Conservation (phyloP, 2,797 vertebrate genomes). For the Hippopotamyrus pictus region DNA sequence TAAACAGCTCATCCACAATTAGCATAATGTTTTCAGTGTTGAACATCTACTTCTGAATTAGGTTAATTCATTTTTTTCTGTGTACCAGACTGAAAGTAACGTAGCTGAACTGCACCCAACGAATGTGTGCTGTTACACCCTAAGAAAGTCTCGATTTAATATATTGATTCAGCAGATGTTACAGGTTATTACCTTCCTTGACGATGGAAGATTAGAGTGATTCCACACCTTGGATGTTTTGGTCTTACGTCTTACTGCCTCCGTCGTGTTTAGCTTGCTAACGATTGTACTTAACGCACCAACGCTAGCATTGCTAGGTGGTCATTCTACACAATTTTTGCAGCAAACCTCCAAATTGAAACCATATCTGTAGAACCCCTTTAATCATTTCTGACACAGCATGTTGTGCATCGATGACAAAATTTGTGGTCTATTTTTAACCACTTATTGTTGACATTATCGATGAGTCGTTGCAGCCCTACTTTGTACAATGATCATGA, state of each 20-base stretch:
- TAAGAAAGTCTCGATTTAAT: not conserved
- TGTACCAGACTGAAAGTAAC: not conserved
- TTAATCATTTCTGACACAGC: not conserved
- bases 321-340: not conserved
- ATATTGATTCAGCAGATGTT: not conserved
- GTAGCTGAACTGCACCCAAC: not conserved
- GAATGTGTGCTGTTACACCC: not conserved
- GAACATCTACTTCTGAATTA: not conserved
- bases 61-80: not conserved
- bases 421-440: not conserved
- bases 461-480: not conserved
- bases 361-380: not conserved
- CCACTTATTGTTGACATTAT: not conserved
- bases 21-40: not conserved
- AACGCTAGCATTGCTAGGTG: not conserved
- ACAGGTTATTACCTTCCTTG: not conserved
- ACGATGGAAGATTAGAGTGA: not conserved
- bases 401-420: not conserved
- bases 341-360: not conserved
- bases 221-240: not conserved
- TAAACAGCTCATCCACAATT: not conserved
- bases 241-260: not conserved
- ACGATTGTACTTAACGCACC: not conserved
- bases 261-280: not conserved
- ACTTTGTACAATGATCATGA: not conserved